Evolutionary conservation across 2,797 vertebrate genomes (phyloP).

Genomic region (Hyperoplus lanceolatus): DNA sequence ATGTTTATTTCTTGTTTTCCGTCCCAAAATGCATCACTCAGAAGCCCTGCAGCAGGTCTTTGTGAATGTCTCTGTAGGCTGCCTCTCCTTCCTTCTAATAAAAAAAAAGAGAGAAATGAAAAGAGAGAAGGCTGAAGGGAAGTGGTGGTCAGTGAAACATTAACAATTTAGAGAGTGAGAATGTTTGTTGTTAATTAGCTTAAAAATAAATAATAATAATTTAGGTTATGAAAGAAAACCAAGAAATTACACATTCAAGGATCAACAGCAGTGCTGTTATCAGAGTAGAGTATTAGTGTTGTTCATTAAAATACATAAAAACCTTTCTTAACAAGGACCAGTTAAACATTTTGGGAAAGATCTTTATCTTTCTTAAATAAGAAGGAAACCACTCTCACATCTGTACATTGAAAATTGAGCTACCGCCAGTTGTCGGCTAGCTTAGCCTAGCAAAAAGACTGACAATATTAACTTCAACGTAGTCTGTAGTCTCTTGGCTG

Average conservation of each 20-base stretch:
- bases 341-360: background rate
- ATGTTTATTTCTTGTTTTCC: conserved; percentile 80
- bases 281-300: background rate
- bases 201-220: conserved; percentile 5
- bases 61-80: conserved; percentile 48
- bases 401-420: background rate
- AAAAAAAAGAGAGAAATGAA: conserved; percentile 40
- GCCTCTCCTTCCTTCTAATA: conserved; percentile 40
- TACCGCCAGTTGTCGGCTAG: background rate
- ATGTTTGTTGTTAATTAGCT: conserved; percentile 36
- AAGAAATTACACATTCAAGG: conserved; percentile 6
- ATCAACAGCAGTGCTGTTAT: conserved; percentile 5
- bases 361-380: background rate
- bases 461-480: background rate
- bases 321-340: conserved; percentile 12
- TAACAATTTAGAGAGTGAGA: conserved; percentile 31
- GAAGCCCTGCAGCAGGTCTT: conserved; percentile 61
- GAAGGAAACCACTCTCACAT: background rate
- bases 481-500: background rate
- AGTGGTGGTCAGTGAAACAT: conserved; percentile 42
- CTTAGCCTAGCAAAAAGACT: background rate
- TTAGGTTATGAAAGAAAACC: conserved; percentile 2
- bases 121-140: conserved; percentile 13
- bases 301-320: conserved; percentile 7
- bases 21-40: conserved; percentile 68